Conservation (phyloP, 2,797 vertebrate genomes). For the Dallia pectoralis region DNA sequence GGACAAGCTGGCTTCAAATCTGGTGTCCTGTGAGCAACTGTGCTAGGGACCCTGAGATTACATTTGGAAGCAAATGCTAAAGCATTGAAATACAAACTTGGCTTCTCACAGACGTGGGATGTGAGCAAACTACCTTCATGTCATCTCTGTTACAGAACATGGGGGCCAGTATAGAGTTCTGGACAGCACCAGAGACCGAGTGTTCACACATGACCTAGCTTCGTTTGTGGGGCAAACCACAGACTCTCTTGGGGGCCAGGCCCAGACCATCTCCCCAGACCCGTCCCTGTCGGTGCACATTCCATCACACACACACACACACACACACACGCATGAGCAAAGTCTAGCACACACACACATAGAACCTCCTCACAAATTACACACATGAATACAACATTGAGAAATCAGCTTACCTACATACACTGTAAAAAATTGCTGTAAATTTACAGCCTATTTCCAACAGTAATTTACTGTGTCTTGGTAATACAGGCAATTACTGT, state of each 20-base stretch:
- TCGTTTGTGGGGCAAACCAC: not conserved
- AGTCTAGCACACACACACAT: conserved; percentile 16
- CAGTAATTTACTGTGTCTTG: too few species aligned
- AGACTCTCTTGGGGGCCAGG: not conserved
- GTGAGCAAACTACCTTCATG: not conserved
- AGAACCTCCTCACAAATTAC: conserved; percentile 12
- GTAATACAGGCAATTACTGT: too few species aligned
- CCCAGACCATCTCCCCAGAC: not conserved
- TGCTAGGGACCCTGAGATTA: not conserved
- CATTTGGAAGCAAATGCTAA: too few species aligned
- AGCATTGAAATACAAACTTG: not conserved
- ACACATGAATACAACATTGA: not conserved
- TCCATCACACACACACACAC: conserved; percentile 8
- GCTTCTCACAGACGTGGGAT: not conserved
- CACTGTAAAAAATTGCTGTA: too few species aligned
- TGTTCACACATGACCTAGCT: not conserved
- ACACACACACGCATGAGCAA: not conserved
- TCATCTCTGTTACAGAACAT: not conserved
- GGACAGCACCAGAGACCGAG: not conserved
- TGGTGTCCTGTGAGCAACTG: not conserved
- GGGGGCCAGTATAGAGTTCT: not conserved
- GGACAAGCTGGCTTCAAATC: not conserved
- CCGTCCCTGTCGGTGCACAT: conserved; percentile 3
- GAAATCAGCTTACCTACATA: not conserved
- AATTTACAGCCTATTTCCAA: too few species aligned